Percentiles rank a stretch among this genome's conserved stretches.
Conservation (phyloP, 1,140 invertebrate species). For the Wasmannia auropunctata region DNA sequence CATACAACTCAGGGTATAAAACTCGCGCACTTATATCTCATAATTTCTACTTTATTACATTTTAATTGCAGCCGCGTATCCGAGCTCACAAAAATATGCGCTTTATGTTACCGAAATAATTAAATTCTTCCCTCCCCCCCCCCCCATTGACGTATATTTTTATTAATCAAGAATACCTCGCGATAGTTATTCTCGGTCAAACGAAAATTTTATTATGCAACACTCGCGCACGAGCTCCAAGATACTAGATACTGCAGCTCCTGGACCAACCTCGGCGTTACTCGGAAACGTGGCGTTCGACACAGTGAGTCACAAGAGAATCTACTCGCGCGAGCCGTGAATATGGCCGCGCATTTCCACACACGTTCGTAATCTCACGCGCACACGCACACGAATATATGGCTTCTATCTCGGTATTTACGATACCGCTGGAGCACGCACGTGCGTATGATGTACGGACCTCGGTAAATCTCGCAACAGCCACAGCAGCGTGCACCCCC, state of each 20-base stretch:
- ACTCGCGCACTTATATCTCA: background rate
- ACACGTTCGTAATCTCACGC: conserved; percentile 2
- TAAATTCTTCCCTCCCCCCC: background rate
- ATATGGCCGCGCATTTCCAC: conserved; percentile 9
- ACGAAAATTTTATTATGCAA: conserved; percentile 1
- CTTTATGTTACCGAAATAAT: background rate
- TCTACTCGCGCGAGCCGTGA: conserved; percentile 8
- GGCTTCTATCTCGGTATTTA: conserved; percentile 55
- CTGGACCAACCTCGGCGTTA: background rate
- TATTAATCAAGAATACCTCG: background rate
- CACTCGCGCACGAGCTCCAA: background rate
- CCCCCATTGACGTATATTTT: background rate
- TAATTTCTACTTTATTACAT: conserved; percentile 7
- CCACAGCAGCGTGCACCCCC: conserved; percentile 10
- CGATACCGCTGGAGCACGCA: conserved; percentile 67
- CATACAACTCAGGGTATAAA: background rate
- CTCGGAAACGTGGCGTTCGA: background rate
- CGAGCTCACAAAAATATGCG: background rate
- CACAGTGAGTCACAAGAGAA: background rate
- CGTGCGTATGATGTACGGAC: conserved; percentile 72
- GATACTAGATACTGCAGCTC: background rate
- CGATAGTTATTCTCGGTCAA: background rate
- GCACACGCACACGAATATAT: background rate
- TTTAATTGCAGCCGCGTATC: background rate
- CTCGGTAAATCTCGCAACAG: conserved; percentile 69